phyloP scores from a whole-genome alignment of 2,797 vertebrate genomes.

The Amphiprion clarkii region DNA sequence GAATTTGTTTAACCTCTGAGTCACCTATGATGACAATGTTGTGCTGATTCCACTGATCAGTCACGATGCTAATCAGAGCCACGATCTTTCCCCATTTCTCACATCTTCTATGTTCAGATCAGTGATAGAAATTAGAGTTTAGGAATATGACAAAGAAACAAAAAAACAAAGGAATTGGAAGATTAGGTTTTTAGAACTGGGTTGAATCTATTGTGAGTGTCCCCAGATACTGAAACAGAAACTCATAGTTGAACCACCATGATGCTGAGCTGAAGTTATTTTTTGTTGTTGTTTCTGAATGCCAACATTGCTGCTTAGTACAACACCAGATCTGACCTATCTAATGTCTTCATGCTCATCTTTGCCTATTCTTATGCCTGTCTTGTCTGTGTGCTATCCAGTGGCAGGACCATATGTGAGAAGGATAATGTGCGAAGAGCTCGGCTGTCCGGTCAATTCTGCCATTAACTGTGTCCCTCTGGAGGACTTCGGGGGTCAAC shows the following conservation, averaged over 20 bases:
- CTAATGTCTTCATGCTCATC: background rate
- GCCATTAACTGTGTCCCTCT: conserved; percentile 93
- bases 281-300: background rate
- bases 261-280: background rate
- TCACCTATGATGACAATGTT: background rate
- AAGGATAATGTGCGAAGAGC: conserved; percentile 95
- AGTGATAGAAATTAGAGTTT: background rate
- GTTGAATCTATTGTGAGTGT: conserved; percentile 37
- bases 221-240: conserved; percentile 62
- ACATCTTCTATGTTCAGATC: background rate
- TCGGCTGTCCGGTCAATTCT: conserved; percentile 94
- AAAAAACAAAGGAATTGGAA: background rate
- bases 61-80: background rate
- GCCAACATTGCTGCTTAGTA: background rate
- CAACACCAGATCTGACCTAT: background rate
- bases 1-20: background rate
- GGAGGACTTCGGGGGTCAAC: conserved; percentile 95
- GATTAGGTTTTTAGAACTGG: conserved; percentile 21
- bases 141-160: background rate
- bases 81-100: background rate
- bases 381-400: conserved; percentile 60
- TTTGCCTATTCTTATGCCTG: conserved; percentile 7
- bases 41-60: background rate
- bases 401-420: conserved; percentile 94
- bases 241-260: conserved; percentile 12